These are phyloP conservation scores for Philopotamus ludificatus DNA, from an alignment of 1,140 invertebrate genomes.

Conservation along the genomic window DNA sequence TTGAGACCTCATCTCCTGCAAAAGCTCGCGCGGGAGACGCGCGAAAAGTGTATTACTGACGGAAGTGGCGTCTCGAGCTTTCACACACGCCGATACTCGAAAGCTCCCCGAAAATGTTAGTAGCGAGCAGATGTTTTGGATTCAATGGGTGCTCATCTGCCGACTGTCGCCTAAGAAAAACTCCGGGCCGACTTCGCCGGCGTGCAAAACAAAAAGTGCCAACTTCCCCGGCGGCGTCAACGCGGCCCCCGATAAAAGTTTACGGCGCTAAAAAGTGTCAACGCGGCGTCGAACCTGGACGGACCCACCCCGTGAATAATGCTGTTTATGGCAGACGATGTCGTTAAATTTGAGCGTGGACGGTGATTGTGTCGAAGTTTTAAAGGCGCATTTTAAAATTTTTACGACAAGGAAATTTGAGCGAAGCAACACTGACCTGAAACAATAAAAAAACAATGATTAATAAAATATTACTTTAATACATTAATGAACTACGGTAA, in stretches of 20 bases:
- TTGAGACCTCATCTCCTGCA: background rate
- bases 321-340: background rate
- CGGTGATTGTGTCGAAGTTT: too few species aligned
- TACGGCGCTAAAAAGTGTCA: background rate
- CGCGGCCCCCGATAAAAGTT: background rate
- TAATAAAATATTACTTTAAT: too few species aligned
- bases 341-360: too few species aligned
- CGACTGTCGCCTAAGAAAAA: constrained; percentile 21
- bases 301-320: background rate
- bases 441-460: constrained; percentile 3
- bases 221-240: background rate
- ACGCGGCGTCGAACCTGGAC: background rate
- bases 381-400: too few species aligned
- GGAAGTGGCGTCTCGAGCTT: constrained; percentile 13
- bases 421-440: background rate
- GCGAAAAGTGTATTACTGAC: constrained; percentile 13
- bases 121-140: constrained; percentile 38
- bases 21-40: constrained; percentile 1
- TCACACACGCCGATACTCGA: constrained; percentile 23
- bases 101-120: constrained; percentile 39
- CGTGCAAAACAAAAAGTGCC: background rate
- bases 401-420: too few species aligned
- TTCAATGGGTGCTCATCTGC: constrained; percentile 38
- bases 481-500: too few species aligned
- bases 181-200: background rate